Conservation (phyloP, 2,888 invertebrate species). For the Omphaloscelis lunosa region DNA sequence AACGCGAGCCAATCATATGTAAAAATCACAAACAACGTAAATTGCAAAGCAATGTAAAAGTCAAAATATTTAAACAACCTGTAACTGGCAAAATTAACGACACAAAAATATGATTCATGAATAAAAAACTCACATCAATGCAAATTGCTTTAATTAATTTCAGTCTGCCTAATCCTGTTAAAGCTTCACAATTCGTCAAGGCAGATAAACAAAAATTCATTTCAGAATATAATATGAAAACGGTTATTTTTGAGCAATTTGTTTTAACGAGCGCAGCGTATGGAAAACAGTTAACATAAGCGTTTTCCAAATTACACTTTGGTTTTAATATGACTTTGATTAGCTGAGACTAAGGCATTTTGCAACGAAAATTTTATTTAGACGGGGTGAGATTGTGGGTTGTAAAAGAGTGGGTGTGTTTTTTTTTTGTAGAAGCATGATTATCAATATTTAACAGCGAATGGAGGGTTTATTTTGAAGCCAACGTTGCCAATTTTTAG, state of each 20-base stretch:
- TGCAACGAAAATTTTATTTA: constrained; percentile 18
- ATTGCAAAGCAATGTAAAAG: constrained; percentile 14
- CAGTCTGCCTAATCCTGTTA: constrained; percentile 46
- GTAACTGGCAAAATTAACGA: constrained; percentile 8
- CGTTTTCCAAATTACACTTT: constrained; percentile 55
- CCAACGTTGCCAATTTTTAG: neutral
- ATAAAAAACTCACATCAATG: constrained; percentile 59
- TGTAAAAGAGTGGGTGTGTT: neutral
- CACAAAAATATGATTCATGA: constrained; percentile 47
- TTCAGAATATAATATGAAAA: constrained; percentile 65
- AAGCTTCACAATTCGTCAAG: constrained; percentile 68
- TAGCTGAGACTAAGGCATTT: constrained; percentile 38
- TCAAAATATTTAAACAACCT: constrained; percentile 37
- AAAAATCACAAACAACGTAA: neutral
- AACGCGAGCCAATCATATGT: neutral
- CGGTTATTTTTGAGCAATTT: constrained; percentile 74
- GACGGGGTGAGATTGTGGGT: neutral
- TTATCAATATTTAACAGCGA: neutral
- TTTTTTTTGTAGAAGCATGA: neutral
- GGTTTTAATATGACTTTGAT: constrained; percentile 62
- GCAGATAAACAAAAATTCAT: constrained; percentile 74
- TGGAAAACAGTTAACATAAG: constrained; percentile 43
- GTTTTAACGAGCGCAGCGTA: constrained; percentile 63
- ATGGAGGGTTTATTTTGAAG: neutral
- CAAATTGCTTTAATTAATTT: constrained; percentile 58